Evolutionary conservation across 2,888 invertebrate species (phyloP).

Genomic region (Hypselothyrea guttata): DNA sequence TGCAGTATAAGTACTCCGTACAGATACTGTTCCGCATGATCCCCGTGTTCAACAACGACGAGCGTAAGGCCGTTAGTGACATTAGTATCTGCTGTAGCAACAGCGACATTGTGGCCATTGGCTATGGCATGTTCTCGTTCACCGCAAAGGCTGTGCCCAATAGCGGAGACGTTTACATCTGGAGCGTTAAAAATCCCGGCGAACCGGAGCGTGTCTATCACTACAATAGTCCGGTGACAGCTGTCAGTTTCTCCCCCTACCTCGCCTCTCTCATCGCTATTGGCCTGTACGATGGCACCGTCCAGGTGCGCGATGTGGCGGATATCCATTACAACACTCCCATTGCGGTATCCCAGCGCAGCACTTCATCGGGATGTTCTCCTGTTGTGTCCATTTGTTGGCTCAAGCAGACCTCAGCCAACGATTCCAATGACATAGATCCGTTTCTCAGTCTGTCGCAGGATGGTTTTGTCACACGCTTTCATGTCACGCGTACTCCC

Average conservation of each 20-base stretch:
- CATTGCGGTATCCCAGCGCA: constrained; percentile 84
- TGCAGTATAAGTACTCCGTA: constrained; percentile 86
- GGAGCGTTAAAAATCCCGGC: constrained; percentile 91
- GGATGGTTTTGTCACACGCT: constrained; percentile 85
- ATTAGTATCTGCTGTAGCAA: constrained; percentile 87
- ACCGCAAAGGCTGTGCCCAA: constrained; percentile 83
- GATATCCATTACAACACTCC: constrained; percentile 82
- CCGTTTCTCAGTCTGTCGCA: constrained; percentile 85
- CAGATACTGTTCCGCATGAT: constrained; percentile 87
- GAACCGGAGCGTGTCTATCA: constrained; percentile 88
- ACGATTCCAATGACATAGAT: constrained; percentile 82
- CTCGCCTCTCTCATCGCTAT: constrained; percentile 89
- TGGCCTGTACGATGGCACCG: constrained; percentile 89
- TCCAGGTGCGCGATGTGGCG: constrained; percentile 88
- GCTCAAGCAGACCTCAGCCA: constrained; percentile 81
- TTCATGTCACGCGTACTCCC: constrained; percentile 84
- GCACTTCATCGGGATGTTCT: constrained; percentile 85
- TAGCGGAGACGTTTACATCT: constrained; percentile 87
- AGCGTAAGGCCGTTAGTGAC: constrained; percentile 84
- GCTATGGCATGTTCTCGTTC: constrained; percentile 87
- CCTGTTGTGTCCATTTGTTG: constrained; percentile 88
- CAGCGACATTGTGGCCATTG: constrained; percentile 88
- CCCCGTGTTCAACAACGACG: constrained; percentile 81
- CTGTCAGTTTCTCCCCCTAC: constrained; percentile 87
- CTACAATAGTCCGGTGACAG: constrained; percentile 86